Base-by-base conservation (phyloP, 2,797 vertebrate genomes). In the Myotis findleyi region DNA sequence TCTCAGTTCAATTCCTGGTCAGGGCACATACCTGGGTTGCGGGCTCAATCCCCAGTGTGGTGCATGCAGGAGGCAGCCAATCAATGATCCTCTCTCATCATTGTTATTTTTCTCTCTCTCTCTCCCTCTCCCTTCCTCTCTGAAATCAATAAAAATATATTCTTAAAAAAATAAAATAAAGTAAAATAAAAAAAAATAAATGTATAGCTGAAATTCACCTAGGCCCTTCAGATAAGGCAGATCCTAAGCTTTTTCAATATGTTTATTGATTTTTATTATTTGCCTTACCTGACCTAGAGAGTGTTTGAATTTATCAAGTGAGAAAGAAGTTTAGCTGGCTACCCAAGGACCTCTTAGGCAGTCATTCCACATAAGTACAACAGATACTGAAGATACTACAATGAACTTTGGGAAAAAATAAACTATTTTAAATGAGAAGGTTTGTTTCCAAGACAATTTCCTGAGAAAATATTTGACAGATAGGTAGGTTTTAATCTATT, bases 381-480 rank as follows among this genome's bases (percentile, higher is more conserved):
- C 68, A 76, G 49, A 95, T 53, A 47, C 7, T 82, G 49, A 94
- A 71, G 80, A 23, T 72, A 59, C 57, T 27, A 5, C 57, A 59
- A 59, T 59, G 57, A 25, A 59, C 57, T 59, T 11, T 23, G 25
- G 57, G 23, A 11, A 10, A 51, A 51, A 18, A 18, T 1, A 25
- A 5, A 59, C 59, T 62, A 62, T 62, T 30, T 69, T 95, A 93
- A 76, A 66, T 95, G 73, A 49, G 81, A 62, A 62, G 5, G 95
- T 83, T 97, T 97, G 84, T 97, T 97, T 98, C 90, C 86, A 95
- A 90, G 95, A 84, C 77, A 92, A 87, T 97, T 98, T 98, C 96
- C 83, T 97, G 95, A 97, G 92, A 96, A 97, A 97, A 94, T 96
- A 66, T 89, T 84, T 88, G 80, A 90, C 72, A 92, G 81, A 96